Conservation (phyloP, 2,113 vertebrate species). For the Ceyx margarethae region DNA sequence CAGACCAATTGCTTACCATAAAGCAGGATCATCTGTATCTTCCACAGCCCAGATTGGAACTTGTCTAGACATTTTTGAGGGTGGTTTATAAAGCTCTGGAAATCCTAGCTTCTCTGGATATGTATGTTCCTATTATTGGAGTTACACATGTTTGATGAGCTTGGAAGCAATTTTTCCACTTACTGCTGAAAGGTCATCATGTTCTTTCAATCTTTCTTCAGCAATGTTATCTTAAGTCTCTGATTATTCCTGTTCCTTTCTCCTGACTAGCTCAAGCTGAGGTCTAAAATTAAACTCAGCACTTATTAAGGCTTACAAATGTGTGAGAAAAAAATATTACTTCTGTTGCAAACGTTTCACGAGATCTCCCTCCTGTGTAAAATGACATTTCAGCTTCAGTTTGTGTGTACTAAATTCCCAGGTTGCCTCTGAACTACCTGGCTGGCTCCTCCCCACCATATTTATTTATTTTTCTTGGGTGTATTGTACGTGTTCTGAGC, state of each 20-base stretch:
- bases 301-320: neutral
- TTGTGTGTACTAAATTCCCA: neutral
- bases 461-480: neutral
- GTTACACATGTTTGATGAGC: neutral
- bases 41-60: neutral
- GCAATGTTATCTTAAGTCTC: neutral
- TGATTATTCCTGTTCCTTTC: neutral
- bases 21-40: neutral
- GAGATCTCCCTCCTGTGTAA: neutral
- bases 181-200: neutral
- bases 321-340: neutral
- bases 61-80: neutral
- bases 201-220: neutral
- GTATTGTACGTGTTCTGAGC: neutral
- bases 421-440: neutral
- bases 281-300: neutral
- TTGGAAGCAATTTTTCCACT: neutral
- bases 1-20: neutral
- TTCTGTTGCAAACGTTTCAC: neutral
- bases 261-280: neutral
- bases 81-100: neutral
- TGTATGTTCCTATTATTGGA: neutral
- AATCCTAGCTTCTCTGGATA: neutral
- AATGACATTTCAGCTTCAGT: conserved; percentile 6
- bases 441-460: neutral